Base-by-base conservation (phyloP, 2,888 invertebrate species). In the Drosophila macrospina region DNA sequence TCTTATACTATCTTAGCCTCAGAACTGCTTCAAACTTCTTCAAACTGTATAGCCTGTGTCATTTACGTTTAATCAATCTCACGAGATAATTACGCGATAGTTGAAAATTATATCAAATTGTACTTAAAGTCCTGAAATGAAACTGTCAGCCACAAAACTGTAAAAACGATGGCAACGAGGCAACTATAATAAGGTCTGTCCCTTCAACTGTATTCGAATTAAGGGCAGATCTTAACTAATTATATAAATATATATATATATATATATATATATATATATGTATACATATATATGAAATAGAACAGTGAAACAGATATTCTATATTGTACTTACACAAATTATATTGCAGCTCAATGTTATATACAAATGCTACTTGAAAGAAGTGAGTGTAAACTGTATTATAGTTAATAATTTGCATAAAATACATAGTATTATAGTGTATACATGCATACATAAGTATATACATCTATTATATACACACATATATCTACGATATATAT, bases 261-360 rank as follows among this genome's bases (percentile, higher is more conserved):
- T 20, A 20, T 20, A 20, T 20, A 20, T 20, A 20, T 20, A 20
- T 20, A 20, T 20, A 20, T 20, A 20, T 20, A 20, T 20, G 3
- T 20, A 20, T 20, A 20, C 20, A n/a, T n/a, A n/a, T 20, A 20
- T 20, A 20, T 26, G 26, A 7, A 26, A 26, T 6, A 26, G 26
- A 28, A 45, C 5, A 52, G n/a, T 57, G 6, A 16, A 32, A n/a
- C 8, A 37, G 3, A 15, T 15, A 16, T 7, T 15, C 8, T 37
- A 16, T 39, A 39, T 39, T 10, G 20, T 41, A 39, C 30, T 41
- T 20, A 10, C 20, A 32, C 20, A 20, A 26, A 60, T 15, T 41
- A 26, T 39, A 47, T 39, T 64, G 56, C 64, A 61, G 72, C 76
- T 75, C 76, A 75, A 75, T 75, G 64, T 75, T 75, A 71, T 36